Conservation (phyloP, 92 coral and sea anemone species). For the Epizoanthus scotinus region DNA sequence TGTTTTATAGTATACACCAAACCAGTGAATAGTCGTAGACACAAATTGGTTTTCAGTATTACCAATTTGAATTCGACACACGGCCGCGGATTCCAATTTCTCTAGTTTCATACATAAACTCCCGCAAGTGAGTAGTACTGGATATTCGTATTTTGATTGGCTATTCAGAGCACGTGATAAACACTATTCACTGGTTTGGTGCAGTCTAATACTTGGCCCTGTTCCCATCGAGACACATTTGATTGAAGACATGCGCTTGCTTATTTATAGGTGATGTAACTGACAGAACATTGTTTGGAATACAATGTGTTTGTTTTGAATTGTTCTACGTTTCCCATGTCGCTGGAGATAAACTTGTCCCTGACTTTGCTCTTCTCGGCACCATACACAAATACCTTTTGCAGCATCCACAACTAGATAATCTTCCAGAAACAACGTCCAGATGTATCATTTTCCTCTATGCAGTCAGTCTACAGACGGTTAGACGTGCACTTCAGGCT, state of each 20-base stretch:
- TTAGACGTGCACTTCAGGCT: slow-evolving; percentile 9
- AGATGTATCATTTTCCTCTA: slow-evolving; percentile 62
- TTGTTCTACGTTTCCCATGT: slow-evolving; percentile 65
- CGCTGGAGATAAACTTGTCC: slow-evolving; percentile 63
- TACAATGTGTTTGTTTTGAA: slow-evolving; percentile 77
- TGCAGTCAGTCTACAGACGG: slow-evolving; percentile 45
- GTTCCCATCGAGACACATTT: neutral
- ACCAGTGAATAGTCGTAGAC: too few relatives aligned
- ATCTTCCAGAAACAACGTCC: slow-evolving; percentile 49
- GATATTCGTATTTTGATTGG: too few relatives aligned
- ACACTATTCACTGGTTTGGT: too few relatives aligned
- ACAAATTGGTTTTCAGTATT: too few relatives aligned
- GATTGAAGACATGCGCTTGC: neutral
- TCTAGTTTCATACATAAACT: too few relatives aligned
- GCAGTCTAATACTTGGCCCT: too few relatives aligned
- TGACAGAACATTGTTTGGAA: slow-evolving; percentile 68
- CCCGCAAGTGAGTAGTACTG: too few relatives aligned
- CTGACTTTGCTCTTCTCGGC: slow-evolving; percentile 53
- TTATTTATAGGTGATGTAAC: slow-evolving; percentile 39
- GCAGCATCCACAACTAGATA: slow-evolving; percentile 55
- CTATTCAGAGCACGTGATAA: too few relatives aligned
- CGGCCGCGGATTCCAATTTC: too few relatives aligned
- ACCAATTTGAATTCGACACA: too few relatives aligned
- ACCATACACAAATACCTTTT: slow-evolving; percentile 65
- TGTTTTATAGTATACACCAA: too few relatives aligned